Conservation (phyloP, 1,140 invertebrate genomes). For the Drosophila simulans region DNA sequence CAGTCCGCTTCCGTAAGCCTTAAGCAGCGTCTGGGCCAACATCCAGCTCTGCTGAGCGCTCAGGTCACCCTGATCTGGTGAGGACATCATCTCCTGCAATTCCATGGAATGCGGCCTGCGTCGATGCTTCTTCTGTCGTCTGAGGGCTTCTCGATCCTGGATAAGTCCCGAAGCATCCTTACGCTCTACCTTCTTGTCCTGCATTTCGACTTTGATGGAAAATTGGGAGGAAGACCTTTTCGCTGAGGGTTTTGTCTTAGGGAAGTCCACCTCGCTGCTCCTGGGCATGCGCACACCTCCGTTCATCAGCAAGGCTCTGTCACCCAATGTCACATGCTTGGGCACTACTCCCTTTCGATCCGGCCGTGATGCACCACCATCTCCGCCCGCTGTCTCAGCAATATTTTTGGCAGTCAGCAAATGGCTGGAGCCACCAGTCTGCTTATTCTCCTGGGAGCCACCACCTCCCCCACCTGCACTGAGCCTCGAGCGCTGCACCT, state of each 20-base stretch:
- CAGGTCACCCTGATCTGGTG: not conserved
- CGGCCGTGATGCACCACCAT: not conserved
- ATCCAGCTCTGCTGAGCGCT: conserved; percentile 6
- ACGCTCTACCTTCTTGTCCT: not conserved
- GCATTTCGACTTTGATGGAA: not conserved
- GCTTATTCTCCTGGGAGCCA: not conserved
- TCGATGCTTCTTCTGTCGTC: not conserved
- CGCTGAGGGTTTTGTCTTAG: not conserved
- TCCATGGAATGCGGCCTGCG: not conserved
- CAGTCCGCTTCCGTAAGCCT: not conserved
- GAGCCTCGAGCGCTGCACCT: not conserved
- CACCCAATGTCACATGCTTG: not conserved
- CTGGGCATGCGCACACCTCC: not conserved
- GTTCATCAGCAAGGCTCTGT: not conserved
- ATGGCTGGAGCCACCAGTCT: not conserved
- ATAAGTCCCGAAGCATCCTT: no score
- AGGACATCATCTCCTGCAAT: not conserved
- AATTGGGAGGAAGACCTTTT: not conserved
- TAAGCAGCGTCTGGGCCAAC: conserved; percentile 3
- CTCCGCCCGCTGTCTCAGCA: conserved; percentile 15
- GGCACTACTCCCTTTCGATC: not conserved
- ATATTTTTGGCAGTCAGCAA: not conserved
- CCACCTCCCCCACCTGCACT: not conserved
- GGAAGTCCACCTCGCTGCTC: not conserved
- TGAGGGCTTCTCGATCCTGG: not conserved